Evolutionary conservation across 2,113 vertebrate species (phyloP).

Genomic region (Bos javanicus): DNA sequence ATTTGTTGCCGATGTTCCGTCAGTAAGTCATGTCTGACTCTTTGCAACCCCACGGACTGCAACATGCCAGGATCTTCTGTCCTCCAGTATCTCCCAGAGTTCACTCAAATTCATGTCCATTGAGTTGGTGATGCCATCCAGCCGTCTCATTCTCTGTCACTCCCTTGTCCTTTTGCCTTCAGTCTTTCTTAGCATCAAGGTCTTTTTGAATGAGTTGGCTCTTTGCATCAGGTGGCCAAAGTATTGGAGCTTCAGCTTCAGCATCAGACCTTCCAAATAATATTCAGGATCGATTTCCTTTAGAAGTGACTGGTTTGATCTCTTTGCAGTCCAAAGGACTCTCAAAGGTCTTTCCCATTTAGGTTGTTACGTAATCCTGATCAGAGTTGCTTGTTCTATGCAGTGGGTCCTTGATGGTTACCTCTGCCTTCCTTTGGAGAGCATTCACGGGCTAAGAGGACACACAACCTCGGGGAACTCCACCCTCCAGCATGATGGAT

Average conservation of each 20-base stretch:
- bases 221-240: not conserved
- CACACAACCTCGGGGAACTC: not conserved
- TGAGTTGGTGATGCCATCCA: not conserved
- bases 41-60: not conserved
- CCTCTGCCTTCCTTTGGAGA: not conserved
- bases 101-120: not conserved
- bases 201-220: not conserved
- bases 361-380: not conserved
- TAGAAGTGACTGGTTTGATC: not conserved
- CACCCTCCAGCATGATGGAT: not conserved
- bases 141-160: not conserved
- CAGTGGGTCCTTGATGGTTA: not conserved
- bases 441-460: not conserved
- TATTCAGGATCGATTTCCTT: not conserved
- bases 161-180: not conserved
- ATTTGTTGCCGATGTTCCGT: not conserved
- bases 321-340: not conserved
- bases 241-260: not conserved
- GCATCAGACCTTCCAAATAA: not conserved
- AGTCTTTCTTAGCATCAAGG: not conserved
- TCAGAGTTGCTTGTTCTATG: not conserved
- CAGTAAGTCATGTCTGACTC: not conserved
- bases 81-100: not conserved
- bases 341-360: not conserved
- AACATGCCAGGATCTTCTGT: not conserved